Percentiles rank a stretch among this genome's conserved stretches.
These are phyloP conservation scores for Sepioteuthis lessoniana DNA, from an alignment of 2,888 invertebrate species.

Conservation along the genomic window DNA sequence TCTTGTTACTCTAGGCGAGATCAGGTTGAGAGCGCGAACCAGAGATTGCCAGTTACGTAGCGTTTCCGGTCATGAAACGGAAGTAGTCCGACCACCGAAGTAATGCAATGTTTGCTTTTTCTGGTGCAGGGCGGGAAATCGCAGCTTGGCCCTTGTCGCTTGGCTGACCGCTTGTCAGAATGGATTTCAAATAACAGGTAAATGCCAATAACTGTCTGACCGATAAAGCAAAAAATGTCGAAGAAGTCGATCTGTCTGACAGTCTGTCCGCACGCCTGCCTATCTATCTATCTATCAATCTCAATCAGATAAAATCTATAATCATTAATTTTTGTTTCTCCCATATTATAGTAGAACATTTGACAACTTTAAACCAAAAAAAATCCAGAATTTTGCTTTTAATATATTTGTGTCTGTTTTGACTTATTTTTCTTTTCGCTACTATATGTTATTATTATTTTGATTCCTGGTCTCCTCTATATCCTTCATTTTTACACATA, in stretches of 20 bases:
- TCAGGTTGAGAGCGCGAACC: not conserved
- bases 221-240: not conserved
- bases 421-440: too few species aligned
- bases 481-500: too few species aligned
- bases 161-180: not conserved
- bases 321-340: too few species aligned
- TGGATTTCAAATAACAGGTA: not conserved
- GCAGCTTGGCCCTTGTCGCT: not conserved
- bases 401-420: too few species aligned
- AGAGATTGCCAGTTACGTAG: not conserved
- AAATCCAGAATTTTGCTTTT: too few species aligned
- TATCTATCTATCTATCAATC: not conserved
- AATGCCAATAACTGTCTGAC: slow-evolving; percentile 10
- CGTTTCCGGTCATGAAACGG: not conserved
- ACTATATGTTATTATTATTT: too few species aligned
- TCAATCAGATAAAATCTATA: too few species aligned
- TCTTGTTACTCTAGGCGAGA: not conserved
- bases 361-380: too few species aligned
- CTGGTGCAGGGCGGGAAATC: not conserved
- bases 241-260: not conserved
- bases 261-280: not conserved
- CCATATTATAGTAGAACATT: too few species aligned
- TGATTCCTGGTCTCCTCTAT: too few species aligned
- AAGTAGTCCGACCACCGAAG: not conserved
- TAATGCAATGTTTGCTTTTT: not conserved